Evolutionary conservation across 2,888 invertebrate species (phyloP).

Genomic region (Chelonus formosanus): DNA sequence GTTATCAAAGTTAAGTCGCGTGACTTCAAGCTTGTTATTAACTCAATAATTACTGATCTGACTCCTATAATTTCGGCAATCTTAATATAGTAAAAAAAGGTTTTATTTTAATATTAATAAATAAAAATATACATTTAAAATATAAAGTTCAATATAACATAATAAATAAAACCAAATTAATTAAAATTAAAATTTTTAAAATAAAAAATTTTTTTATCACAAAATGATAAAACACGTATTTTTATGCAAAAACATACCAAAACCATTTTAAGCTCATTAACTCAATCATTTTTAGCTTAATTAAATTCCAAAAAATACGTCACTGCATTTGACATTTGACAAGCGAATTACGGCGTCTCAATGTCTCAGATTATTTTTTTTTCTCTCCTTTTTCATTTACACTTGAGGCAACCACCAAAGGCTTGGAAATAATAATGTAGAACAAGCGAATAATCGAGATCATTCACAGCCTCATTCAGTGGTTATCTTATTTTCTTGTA

Average conservation of each 20-base stretch:
- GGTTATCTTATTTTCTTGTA: neutral
- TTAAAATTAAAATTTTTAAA: too few relatives aligned
- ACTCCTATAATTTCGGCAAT: neutral
- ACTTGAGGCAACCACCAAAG: constrained; percentile 6
- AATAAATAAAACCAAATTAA: too few relatives aligned
- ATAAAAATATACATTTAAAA: too few relatives aligned
- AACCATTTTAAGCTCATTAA: too few relatives aligned
- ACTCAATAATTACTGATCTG: neutral
- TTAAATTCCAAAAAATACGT: neutral
- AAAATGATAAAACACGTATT: too few relatives aligned
- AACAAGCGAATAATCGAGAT: constrained; percentile 20
- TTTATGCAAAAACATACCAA: too few relatives aligned
- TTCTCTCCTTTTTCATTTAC: neutral
- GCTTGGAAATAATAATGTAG: constrained; percentile 2
- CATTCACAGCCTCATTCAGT: constrained; percentile 8
- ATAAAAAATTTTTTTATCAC: too few relatives aligned
- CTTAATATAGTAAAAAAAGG: too few relatives aligned
- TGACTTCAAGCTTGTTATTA: constrained; percentile 1
- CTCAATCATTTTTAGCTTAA: too few relatives aligned
- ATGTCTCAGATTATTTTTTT: neutral
- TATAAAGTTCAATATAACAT: too few relatives aligned
- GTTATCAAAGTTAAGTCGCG: constrained; percentile 3
- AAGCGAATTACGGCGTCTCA: constrained; percentile 1
- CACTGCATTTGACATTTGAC: neutral
- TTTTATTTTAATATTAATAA: too few relatives aligned